Evolutionary conservation across 1,140 invertebrate genomes (phyloP), one percentile per base, ranked within the genome.

Genomic region (Hyposmocoma kahamanoa): DNA sequence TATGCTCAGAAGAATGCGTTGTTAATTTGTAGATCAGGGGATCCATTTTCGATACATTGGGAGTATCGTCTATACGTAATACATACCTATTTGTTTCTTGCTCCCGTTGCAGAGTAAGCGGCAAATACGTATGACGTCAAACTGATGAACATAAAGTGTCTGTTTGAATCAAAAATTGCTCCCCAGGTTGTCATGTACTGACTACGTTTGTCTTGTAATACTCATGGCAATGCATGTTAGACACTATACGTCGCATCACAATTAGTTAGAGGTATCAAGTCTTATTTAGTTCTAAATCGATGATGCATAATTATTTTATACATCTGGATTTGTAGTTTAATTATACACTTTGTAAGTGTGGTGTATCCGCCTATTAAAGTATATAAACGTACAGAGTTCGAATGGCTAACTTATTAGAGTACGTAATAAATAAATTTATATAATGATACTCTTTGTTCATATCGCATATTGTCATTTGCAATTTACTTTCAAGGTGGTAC

Each of bases 331-430:
- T 67, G 76, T 84, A 84, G 81, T 82, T 80, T 84, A 79, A 84
- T 80, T 84, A 63, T 76, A 80, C 78, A 84, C 81, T 80, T 78
- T 75, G 68, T 77, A 81, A 84, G 81, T 84, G 81, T 82, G 70
- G 70, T 71, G 56, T 78, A 68, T 84, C 81, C 81, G 81, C 81
- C 81, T 84, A 84, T 84, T 80, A 80, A 78, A 81, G 56, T 78
- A 72, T 82, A 67, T 82, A 82, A 80, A 69, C 74, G 78, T 78
- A 63, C 74, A 73, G 56, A 64, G 65, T 75, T 79, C 54, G 61
- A 72, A 77, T 84, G 77, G 75, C 71, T 82, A n/a, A 84, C 76
- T 75, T 77, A 66, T 76, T 75, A 81, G 76, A 65, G 72, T 83
- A 79, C 70, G 79, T 84, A 74, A 68, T 71, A 72, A 68, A 68